Evolutionary conservation across 1,140 invertebrate genomes (phyloP).

Genomic region (Liolophura sinensis): DNA sequence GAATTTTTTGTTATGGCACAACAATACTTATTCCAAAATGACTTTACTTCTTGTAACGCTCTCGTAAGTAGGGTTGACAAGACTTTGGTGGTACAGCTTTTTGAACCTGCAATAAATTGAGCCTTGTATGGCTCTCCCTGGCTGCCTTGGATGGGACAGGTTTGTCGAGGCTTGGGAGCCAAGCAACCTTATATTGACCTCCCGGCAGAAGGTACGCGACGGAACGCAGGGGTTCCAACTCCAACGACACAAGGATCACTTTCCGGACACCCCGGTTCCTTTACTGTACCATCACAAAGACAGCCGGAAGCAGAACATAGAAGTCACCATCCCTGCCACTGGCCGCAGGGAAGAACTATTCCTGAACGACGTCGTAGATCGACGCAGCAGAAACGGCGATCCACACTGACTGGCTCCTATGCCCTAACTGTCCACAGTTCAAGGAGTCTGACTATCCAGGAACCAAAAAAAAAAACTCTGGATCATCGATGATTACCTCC

Average conservation of each 20-base stretch:
- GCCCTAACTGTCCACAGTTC: slow-evolving; percentile 7
- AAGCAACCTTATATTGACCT: slow-evolving; percentile 8
- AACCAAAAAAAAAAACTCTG: slow-evolving; percentile 14
- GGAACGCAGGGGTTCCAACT: slow-evolving; percentile 4
- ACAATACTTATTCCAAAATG: too few relatives aligned
- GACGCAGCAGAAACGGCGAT: slow-evolving; percentile 10
- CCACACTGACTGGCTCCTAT: slow-evolving; percentile 11
- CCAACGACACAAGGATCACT: slow-evolving; percentile 9
- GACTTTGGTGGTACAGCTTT: too few relatives aligned
- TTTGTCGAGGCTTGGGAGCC: slow-evolving; percentile 11
- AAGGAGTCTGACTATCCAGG: slow-evolving; percentile 10
- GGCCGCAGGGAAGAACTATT: background rate
- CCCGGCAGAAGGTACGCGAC: background rate
- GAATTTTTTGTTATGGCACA: too few relatives aligned
- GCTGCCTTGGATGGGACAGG: background rate
- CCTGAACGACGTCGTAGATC: slow-evolving; percentile 12
- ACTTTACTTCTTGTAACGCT: too few relatives aligned
- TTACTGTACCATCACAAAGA: slow-evolving; percentile 15
- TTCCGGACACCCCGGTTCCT: background rate
- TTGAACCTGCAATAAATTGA: too few relatives aligned
- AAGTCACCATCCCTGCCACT: slow-evolving; percentile 1
- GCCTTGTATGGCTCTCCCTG: too few relatives aligned
- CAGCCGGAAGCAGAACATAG: slow-evolving; percentile 1
- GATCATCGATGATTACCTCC: slow-evolving; percentile 16
- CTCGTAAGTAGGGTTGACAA: too few relatives aligned